phyloP scores from a whole-genome alignment of 2,888 invertebrate species.

The Psylliodes chrysocephalus region DNA sequence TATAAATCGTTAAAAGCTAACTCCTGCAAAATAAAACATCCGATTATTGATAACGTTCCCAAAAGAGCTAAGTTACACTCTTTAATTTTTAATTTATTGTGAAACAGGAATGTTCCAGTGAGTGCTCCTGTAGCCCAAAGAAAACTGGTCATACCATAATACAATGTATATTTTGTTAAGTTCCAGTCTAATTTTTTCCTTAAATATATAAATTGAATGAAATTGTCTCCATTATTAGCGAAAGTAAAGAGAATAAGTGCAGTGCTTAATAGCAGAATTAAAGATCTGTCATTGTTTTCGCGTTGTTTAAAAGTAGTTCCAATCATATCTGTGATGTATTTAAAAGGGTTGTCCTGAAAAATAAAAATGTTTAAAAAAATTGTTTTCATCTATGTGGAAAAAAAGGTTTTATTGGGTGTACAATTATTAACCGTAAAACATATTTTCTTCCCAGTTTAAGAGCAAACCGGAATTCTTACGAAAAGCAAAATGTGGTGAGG shows the following conservation, averaged over 20 bases:
- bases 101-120: constrained; percentile 69
- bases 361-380: too few species aligned
- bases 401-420: too few species aligned
- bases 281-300: constrained; percentile 67
- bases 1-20: constrained; percentile 65
- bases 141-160: constrained; percentile 66
- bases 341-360: neutral
- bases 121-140: constrained; percentile 69
- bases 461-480: too few species aligned
- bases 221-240: constrained; percentile 64
- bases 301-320: constrained; percentile 69
- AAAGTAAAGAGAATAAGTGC: constrained; percentile 60
- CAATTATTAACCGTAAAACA: neutral
- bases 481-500: too few species aligned
- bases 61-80: constrained; percentile 64
- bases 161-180: constrained; percentile 71
- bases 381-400: too few species aligned
- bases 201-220: constrained; percentile 72
- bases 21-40: constrained; percentile 57
- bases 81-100: constrained; percentile 64
- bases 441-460: too few species aligned
- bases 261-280: constrained; percentile 65
- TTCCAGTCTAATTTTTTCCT: constrained; percentile 75
- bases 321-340: constrained; percentile 61
- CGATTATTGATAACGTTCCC: constrained; percentile 59